phyloP scores from a whole-genome alignment of 2,797 vertebrate species.

The Scomberomorus guttatus region DNA sequence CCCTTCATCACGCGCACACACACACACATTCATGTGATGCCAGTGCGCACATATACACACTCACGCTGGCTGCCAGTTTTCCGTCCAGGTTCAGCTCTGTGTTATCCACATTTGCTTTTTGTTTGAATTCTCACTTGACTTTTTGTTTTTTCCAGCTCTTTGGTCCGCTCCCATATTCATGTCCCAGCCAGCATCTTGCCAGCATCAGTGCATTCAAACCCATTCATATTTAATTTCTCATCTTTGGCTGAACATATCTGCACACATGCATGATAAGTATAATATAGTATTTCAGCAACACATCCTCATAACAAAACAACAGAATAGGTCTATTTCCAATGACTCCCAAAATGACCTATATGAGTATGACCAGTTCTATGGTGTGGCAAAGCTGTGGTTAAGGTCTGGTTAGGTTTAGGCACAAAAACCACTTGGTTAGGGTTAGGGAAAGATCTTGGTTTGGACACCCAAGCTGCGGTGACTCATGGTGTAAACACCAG shows the following conservation, averaged over 20 bases:
- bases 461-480: no score
- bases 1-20: neutral
- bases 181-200: conserved; percentile 1
- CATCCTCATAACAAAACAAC: neutral
- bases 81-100: conserved; percentile 43
- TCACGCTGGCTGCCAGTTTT: conserved; percentile 51
- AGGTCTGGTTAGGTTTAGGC: no score
- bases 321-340: no score
- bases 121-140: conserved; percentile 63
- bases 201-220: conserved; percentile 15
- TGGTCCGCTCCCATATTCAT: conserved; percentile 13
- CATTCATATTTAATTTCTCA: conserved; percentile 23
- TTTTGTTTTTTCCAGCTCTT: conserved; percentile 25
- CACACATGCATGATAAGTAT: conserved; percentile 15
- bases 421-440: no score
- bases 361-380: no score
- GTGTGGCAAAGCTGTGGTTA: no score
- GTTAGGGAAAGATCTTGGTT: no score
- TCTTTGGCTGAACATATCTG: conserved; percentile 44
- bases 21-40: neutral
- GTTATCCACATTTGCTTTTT: conserved; percentile 64
- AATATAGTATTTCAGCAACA: conserved; percentile 25
- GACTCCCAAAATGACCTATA: no score
- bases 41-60: conserved; percentile 28
- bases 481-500: no score